phyloP scores from a whole-genome alignment of 2,888 invertebrate genomes.

The Xylota sylvarum region DNA sequence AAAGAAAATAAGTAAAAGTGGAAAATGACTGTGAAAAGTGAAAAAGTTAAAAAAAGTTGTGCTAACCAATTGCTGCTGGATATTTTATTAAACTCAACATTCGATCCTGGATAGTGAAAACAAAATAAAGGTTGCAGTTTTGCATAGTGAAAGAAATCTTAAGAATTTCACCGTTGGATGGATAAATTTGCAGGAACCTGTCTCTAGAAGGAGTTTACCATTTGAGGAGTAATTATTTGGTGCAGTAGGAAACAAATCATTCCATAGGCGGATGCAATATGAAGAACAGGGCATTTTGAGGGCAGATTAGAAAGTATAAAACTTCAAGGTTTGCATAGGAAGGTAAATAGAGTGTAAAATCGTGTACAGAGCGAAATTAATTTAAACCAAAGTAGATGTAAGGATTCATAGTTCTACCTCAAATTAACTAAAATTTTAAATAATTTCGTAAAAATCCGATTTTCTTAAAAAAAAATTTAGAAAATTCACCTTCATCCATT shows the following conservation, averaged over 20 bases:
- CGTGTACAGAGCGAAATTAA: conserved; percentile 50
- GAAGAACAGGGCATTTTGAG: conserved; percentile 22
- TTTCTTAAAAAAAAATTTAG: conserved; percentile 39
- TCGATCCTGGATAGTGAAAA: conserved; percentile 61
- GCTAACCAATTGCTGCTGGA: neutral
- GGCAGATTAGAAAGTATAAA: conserved; percentile 35
- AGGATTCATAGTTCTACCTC: conserved; percentile 31
- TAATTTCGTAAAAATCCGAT: neutral
- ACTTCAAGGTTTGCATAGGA: conserved; percentile 71
- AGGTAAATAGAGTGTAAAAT: conserved; percentile 66
- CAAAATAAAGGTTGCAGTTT: neutral
- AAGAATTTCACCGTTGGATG: neutral
- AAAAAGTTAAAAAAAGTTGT: conserved; percentile 41
- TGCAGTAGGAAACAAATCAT: conserved; percentile 15
- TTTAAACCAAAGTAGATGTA: conserved; percentile 42
- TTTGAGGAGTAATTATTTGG: conserved; percentile 14
- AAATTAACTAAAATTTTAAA: neutral
- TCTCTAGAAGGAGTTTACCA: conserved; percentile 1
- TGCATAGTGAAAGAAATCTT: neutral
- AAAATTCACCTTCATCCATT: conserved; percentile 15
- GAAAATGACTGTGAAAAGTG: conserved; percentile 59
- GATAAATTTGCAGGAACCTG: neutral
- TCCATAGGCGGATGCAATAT: conserved; percentile 37
- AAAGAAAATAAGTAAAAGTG: neutral
- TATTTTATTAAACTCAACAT: neutral